Evolutionary conservation across 2,888 invertebrate species (phyloP).

Genomic region (Orthonevra nobilis): DNA sequence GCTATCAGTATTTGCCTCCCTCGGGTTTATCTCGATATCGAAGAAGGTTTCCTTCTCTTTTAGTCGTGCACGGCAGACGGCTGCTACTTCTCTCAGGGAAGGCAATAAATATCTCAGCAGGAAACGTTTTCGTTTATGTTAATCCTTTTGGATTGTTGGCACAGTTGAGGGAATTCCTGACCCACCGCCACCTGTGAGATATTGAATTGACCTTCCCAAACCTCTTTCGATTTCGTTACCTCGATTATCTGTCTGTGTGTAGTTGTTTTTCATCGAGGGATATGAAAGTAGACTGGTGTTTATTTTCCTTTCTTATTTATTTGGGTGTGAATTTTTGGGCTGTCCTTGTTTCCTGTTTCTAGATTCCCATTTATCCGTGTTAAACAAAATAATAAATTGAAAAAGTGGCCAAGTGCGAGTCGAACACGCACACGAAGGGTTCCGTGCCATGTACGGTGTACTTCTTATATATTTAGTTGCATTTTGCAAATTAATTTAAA

Average conservation of each 20-base stretch:
- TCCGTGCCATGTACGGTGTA: too few species aligned
- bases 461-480: too few species aligned
- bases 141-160: constrained; percentile 55
- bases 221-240: constrained; percentile 44
- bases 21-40: constrained; percentile 1
- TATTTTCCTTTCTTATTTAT: constrained; percentile 40
- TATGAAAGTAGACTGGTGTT: constrained; percentile 16
- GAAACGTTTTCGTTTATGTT: constrained; percentile 54
- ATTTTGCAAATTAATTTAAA: too few species aligned
- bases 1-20: constrained; percentile 13
- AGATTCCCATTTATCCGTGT: too few species aligned
- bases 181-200: constrained; percentile 41
- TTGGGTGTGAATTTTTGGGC: constrained; percentile 29
- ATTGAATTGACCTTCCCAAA: constrained; percentile 26
- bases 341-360: constrained; percentile 1
- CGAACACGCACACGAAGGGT: too few species aligned
- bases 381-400: too few species aligned
- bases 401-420: too few species aligned
- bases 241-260: not conserved
- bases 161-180: constrained; percentile 23
- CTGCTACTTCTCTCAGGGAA: constrained; percentile 18
- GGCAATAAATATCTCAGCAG: constrained; percentile 51
- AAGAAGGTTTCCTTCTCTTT: not conserved
- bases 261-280: constrained; percentile 14
- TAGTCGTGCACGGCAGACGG: not conserved